A percentile compares a stretch with the other conserved stretches of the same genome.
phyloP scores from a whole-genome alignment of 2,113 vertebrate genomes.

The Eretmochelys imbricata region DNA sequence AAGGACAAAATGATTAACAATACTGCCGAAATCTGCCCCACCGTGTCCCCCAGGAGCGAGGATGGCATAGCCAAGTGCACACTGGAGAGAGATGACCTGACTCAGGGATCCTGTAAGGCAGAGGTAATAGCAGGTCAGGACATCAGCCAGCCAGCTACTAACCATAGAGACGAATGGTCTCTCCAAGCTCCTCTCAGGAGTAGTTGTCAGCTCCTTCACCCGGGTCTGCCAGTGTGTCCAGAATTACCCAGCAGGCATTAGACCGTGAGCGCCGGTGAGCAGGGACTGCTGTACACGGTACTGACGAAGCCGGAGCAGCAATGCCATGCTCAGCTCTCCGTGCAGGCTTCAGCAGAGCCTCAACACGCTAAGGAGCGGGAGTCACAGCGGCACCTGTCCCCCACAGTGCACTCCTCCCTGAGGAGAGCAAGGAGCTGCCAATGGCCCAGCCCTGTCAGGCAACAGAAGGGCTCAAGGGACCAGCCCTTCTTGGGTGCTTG shows the following conservation, averaged over 20 bases:
- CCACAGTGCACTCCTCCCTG: not conserved
- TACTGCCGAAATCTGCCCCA: not conserved
- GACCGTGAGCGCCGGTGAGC: not conserved
- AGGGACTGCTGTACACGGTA: not conserved
- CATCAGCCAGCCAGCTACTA: not conserved
- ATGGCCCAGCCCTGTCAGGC: not conserved
- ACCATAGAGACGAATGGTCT: not conserved
- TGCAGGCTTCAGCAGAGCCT: not conserved
- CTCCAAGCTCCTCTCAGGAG: not conserved
- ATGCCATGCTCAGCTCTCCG: not conserved
- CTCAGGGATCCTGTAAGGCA: not conserved
- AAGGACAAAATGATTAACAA: not conserved
- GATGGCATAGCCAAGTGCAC: not conserved
- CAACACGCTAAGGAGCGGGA: not conserved
- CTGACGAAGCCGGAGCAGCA: too few species aligned
- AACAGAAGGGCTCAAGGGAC: not conserved
- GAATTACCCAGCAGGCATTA: not conserved
- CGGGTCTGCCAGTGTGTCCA: not conserved
- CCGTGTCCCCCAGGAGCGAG: not conserved
- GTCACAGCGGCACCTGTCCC: conserved; percentile 36
- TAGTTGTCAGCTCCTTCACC: not conserved
- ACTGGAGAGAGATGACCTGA: not conserved
- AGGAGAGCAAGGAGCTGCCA: not conserved
- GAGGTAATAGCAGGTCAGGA: too few species aligned
- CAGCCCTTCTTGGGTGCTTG: not conserved